A percentile compares a stretch with the other conserved stretches of the same genome.
Conservation (phyloP, 2,888 invertebrate genomes). For the Dasysyrphus albostriatus region DNA sequence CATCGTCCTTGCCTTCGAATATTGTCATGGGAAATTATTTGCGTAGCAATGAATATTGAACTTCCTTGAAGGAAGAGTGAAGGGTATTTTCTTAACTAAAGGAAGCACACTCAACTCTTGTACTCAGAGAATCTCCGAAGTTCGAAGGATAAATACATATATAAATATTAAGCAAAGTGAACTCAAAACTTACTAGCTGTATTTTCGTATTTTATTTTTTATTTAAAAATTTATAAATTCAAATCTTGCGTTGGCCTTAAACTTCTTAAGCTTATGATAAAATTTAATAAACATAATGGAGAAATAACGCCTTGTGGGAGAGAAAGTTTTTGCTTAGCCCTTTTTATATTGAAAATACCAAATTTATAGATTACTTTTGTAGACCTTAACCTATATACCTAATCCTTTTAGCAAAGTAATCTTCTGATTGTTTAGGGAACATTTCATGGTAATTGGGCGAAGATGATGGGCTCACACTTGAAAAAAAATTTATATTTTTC, state of each 20-base stretch:
- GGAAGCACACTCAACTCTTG: neutral
- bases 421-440: no score
- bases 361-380: neutral
- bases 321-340: neutral
- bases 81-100: neutral
- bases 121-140: neutral
- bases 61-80: neutral
- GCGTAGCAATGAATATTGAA: neutral
- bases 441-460: no score
- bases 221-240: neutral
- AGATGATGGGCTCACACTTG: neutral
- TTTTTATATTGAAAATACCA: neutral
- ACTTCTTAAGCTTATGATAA: neutral
- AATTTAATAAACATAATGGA: constrained; percentile 1
- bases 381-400: neutral
- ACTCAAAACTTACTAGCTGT: neutral
- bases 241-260: constrained; percentile 5
- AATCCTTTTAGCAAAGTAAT: neutral
- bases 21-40: constrained; percentile 50
- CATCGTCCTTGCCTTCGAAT: constrained; percentile 7
- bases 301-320: neutral
- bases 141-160: neutral
- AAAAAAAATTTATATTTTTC: no score
- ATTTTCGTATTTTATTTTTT: neutral
- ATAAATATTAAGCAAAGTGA: neutral